These are phyloP conservation scores for Percopsis omiscomaycus DNA, from an alignment of 2,797 vertebrate genomes.

Conservation along the genomic window DNA sequence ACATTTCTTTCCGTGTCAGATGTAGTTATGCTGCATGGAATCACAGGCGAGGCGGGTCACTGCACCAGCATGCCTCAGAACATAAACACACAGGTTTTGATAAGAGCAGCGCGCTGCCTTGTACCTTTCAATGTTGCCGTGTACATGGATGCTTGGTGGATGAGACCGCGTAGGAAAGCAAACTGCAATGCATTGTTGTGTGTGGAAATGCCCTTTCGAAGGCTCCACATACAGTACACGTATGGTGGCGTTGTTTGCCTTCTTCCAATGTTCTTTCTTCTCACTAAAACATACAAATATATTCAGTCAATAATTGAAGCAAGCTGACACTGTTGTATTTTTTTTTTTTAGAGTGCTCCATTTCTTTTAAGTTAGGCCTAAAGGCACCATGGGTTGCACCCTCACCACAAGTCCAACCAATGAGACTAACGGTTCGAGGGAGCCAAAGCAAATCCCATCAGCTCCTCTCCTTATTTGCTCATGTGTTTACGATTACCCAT, in stretches of 20 bases:
- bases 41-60: conserved; percentile 63
- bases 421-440: too few species aligned
- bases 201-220: background rate
- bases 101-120: conserved; percentile 70
- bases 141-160: conserved; percentile 61
- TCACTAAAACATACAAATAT: too few species aligned
- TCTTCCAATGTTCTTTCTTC: too few species aligned
- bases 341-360: conserved; percentile 17
- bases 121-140: conserved; percentile 57
- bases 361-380: background rate
- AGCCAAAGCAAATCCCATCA: conserved; percentile 4
- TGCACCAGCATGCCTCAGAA: conserved; percentile 68
- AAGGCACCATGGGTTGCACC: conserved; percentile 3
- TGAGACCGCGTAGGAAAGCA: conserved; percentile 51
- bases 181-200: conserved; percentile 24
- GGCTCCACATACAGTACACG: too few species aligned
- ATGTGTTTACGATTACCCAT: background rate
- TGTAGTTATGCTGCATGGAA: conserved; percentile 71
- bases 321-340: background rate
- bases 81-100: conserved; percentile 56
- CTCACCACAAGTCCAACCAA: background rate
- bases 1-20: conserved; percentile 72
- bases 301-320: too few species aligned
- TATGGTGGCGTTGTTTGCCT: too few species aligned
- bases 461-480: background rate